Conservation (phyloP, 2,888 invertebrate genomes). For the Ophioninae sp. region DNA sequence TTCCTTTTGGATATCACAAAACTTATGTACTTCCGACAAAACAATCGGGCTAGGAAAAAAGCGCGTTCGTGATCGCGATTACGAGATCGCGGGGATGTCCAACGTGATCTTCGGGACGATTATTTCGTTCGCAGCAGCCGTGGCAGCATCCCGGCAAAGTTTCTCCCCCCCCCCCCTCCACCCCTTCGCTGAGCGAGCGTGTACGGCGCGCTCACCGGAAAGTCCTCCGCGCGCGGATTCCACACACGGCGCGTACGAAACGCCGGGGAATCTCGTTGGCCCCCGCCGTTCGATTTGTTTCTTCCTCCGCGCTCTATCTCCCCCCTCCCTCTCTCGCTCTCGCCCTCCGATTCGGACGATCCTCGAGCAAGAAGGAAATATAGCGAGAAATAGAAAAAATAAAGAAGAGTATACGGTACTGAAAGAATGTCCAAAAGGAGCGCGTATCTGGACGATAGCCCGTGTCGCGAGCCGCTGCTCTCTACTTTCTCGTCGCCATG, state of each 20-base stretch:
- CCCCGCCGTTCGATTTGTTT: neutral
- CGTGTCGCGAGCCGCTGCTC: slow-evolving; percentile 67
- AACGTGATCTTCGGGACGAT: neutral
- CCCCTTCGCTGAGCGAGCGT: neutral
- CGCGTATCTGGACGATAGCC: slow-evolving; percentile 51
- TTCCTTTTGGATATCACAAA: no score
- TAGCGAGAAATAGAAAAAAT: slow-evolving; percentile 19
- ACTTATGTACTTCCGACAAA: no score
- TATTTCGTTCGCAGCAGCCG: neutral
- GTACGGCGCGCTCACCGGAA: neutral
- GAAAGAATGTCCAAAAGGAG: slow-evolving; percentile 21
- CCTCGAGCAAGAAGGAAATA: slow-evolving; percentile 39
- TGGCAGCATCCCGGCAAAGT: neutral
- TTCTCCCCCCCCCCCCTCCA: no score
- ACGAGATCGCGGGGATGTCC: neutral
- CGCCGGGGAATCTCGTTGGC: slow-evolving; percentile 7
- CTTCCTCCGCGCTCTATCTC: no score
- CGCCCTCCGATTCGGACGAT: neutral
- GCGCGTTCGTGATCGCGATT: neutral
- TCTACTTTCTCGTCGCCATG: slow-evolving; percentile 80
- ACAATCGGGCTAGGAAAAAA: no score
- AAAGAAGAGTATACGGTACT: no score
- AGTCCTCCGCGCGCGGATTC: neutral
- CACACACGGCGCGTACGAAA: slow-evolving; percentile 2
- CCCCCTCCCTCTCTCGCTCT: neutral